Evolutionary conservation across 2,797 vertebrate genomes (phyloP).

Genomic region (Novumbra hubbsi): DNA sequence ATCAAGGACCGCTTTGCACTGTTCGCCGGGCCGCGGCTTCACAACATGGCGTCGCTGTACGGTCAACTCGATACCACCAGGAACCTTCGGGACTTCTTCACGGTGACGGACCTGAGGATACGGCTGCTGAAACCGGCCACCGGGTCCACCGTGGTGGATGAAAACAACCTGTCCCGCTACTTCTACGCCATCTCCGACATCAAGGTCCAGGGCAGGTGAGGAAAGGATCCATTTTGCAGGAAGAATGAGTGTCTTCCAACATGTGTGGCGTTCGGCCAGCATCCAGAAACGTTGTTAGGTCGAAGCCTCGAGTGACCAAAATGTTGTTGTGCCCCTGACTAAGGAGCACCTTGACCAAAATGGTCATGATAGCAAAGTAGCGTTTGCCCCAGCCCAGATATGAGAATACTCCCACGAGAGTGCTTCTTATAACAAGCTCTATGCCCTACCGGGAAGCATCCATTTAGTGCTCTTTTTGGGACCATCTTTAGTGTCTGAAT

Average conservation of each 20-base stretch:
- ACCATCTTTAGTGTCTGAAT: not conserved
- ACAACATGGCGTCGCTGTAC: slow-evolving; percentile 97
- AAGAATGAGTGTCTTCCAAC: not conserved
- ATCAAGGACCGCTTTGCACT: slow-evolving; percentile 97
- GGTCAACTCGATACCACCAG: slow-evolving; percentile 98
- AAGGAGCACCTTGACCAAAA: no score
- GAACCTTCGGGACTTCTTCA: slow-evolving; percentile 98
- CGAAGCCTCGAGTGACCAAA: no score
- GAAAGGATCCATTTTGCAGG: not conserved
- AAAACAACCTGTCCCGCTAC: slow-evolving; percentile 92
- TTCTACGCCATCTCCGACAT: slow-evolving; percentile 99
- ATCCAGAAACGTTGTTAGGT: no score
- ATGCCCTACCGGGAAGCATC: not conserved
- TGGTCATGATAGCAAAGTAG: no score
- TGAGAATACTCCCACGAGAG: no score
- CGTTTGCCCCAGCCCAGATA: no score
- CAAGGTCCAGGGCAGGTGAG: slow-evolving; percentile 97
- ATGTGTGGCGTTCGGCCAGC: no score
- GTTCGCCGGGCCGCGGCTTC: slow-evolving; percentile 93
- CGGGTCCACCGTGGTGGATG: slow-evolving; percentile 94
- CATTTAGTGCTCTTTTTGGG: not conserved
- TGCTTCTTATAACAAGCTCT: not conserved
- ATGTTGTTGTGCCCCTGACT: no score
- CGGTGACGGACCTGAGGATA: slow-evolving; percentile 95
- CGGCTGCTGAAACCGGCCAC: slow-evolving; percentile 91